Evolutionary conservation across 2,113 vertebrate species (phyloP), one percentile per base, ranked within the genome.

Genomic region (Talpa occidentalis): DNA sequence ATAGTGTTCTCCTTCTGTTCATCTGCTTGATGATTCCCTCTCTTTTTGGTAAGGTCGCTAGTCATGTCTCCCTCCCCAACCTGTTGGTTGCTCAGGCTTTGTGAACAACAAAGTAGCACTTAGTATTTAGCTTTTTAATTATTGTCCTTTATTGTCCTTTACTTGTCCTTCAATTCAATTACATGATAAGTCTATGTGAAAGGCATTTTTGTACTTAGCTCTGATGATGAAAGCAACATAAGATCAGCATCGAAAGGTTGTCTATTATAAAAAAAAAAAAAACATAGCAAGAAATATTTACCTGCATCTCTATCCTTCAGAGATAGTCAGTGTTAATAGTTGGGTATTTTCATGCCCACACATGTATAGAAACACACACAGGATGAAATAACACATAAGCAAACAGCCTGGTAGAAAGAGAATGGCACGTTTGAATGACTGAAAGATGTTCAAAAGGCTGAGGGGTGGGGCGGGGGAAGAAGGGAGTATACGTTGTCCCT

Each of bases 201-300:
- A 47, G 60, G 6, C 26, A n/a, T n/a, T 32, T 89, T 78, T 60
- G 15, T 40, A 52, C 16, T 64, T 66, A 86, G 9, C 21, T 42
- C 12, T 81, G 4, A 79, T 76, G 82, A 83, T 44, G 72, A n/a
- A 93, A 67, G 14, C 54, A 70, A 37, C 28, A 72, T 2, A 91
- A 44, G 17, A 74, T 76, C 3, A 32, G 49, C 54, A 10, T 30
- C 76, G 12, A 82, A 87, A 88, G 30, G 10, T 44, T 80, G n/a
- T 59, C 91, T 90, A 93, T 26, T 16, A 74, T 6, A n/a, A n/a
- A n/a, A n/a, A n/a, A 78, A 17, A 83, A 84, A 70, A 80, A 16
- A n/a, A 19, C 28, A 56, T n/a, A 62, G 5, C 26, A 81, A 52
- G 11, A 28, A 42, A 69, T 69, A 91, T 64, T 81, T 56, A 24